These are phyloP conservation scores for Leuciscus waleckii DNA, from an alignment of 2,797 vertebrate genomes.

Conservation along the genomic window DNA sequence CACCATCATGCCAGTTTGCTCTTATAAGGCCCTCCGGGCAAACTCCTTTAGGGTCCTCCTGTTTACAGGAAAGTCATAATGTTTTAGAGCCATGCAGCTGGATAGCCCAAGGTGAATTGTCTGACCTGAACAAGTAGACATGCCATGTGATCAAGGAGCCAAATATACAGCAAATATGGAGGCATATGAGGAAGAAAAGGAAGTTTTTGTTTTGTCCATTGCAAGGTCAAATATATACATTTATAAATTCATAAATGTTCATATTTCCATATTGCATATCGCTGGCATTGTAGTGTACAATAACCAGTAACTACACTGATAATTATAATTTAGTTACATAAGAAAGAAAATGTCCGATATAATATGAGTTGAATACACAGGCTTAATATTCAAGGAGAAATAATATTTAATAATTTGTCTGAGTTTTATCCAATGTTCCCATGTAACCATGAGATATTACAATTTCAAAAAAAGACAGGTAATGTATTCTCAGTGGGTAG, in stretches of 20 bases:
- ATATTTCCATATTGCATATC: not conserved
- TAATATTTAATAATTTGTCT: not conserved
- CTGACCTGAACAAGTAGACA: conserved; percentile 27
- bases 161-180: conserved; percentile 17
- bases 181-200: not conserved
- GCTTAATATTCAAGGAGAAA: not conserved
- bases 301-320: not conserved
- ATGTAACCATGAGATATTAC: not conserved
- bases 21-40: not conserved
- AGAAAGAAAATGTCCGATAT: not conserved
- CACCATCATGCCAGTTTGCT: conserved; percentile 32
- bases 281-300: not conserved
- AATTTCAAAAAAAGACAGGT: not conserved
- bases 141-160: conserved; percentile 15
- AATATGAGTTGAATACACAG: not conserved
- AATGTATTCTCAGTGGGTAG: not conserved
- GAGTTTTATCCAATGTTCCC: not conserved
- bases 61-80: conserved; percentile 33
- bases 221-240: not conserved
- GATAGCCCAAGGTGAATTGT: conserved; percentile 38
- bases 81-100: conserved; percentile 9
- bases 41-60: conserved; percentile 23
- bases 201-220: not conserved
- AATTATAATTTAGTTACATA: not conserved
- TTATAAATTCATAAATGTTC: not conserved